Evolutionary conservation across 2,888 invertebrate species (phyloP).

Genomic region (Philereme transversata): DNA sequence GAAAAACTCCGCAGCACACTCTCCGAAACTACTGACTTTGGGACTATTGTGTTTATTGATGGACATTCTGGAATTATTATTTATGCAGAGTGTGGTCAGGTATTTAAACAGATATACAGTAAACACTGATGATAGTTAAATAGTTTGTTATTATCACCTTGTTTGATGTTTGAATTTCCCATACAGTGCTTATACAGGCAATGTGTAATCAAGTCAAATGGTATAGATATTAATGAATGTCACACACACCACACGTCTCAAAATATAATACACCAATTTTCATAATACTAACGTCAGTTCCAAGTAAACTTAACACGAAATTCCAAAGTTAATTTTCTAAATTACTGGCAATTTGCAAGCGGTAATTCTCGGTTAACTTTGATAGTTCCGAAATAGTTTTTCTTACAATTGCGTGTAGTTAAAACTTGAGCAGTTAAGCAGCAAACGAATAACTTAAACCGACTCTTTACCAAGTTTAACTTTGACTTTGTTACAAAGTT

Average conservation of each 20-base stretch:
- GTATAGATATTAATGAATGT: background rate
- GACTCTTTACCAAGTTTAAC: slow-evolving; percentile 27
- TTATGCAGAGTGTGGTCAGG: too few relatives aligned
- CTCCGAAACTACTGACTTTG: too few relatives aligned
- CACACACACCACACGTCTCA: background rate
- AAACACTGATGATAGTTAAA: too few relatives aligned
- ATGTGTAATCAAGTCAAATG: too few relatives aligned
- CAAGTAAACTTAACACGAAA: slow-evolving; percentile 56
- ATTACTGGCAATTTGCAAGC: slow-evolving; percentile 66
- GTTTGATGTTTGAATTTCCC: too few relatives aligned
- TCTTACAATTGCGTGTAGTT: slow-evolving; percentile 58
- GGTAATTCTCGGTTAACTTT: slow-evolving; percentile 60
- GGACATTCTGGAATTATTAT: background rate
- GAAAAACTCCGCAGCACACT: too few relatives aligned
- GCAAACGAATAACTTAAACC: slow-evolving; percentile 46
- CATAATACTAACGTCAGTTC: slow-evolving; percentile 38
- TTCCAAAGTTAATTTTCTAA: slow-evolving; percentile 60
- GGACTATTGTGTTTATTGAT: background rate
- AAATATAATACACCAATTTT: slow-evolving; percentile 29
- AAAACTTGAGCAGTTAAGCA: slow-evolving; percentile 49
- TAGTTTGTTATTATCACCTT: too few relatives aligned
- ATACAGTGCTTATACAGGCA: too few relatives aligned
- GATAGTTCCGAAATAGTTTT: slow-evolving; percentile 65
- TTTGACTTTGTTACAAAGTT: slow-evolving; percentile 17
- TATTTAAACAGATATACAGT: too few relatives aligned